These are phyloP conservation scores for Wiebesia pumilae DNA, from an alignment of 1,140 invertebrate species.

Conservation along the genomic window DNA sequence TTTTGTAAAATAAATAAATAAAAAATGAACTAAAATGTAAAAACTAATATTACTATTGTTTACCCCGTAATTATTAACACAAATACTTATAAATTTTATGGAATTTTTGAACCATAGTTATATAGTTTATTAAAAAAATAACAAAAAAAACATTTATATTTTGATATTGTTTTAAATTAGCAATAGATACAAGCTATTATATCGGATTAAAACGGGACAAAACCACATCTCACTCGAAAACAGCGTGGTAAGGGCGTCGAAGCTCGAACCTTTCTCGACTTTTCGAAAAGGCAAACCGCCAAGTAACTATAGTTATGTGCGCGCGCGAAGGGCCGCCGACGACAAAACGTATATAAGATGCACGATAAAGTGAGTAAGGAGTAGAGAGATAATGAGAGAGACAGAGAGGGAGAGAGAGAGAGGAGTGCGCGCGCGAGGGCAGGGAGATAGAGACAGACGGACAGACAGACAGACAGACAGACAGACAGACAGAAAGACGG, in stretches of 20 bases:
- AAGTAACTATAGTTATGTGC: constrained; percentile 3
- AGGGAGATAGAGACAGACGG: not conserved
- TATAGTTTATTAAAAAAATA: not conserved
- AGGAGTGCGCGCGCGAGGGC: not conserved
- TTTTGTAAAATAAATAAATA: no score
- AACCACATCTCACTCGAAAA: not conserved
- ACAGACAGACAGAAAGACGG: constrained; percentile 9
- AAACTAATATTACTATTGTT: no score
- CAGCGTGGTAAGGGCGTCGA: constrained; percentile 14
- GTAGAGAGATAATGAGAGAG: not conserved
- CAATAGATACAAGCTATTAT: not conserved
- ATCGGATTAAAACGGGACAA: not conserved
- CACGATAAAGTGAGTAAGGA: not conserved
- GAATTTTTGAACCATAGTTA: no score
- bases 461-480: not conserved
- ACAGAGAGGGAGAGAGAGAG: not conserved
- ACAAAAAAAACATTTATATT: not conserved
- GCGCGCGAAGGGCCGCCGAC: constrained; percentile 12
- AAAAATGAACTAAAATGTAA: no score
- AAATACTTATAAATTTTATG: no score
- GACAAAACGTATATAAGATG: not conserved
- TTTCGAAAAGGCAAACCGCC: constrained; percentile 40
- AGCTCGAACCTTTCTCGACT: constrained; percentile 24
- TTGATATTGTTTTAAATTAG: not conserved
- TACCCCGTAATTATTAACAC: no score